These are phyloP conservation scores for Yponomeuta evonymella DNA, from an alignment of 2,888 invertebrate genomes.

Conservation along the genomic window DNA sequence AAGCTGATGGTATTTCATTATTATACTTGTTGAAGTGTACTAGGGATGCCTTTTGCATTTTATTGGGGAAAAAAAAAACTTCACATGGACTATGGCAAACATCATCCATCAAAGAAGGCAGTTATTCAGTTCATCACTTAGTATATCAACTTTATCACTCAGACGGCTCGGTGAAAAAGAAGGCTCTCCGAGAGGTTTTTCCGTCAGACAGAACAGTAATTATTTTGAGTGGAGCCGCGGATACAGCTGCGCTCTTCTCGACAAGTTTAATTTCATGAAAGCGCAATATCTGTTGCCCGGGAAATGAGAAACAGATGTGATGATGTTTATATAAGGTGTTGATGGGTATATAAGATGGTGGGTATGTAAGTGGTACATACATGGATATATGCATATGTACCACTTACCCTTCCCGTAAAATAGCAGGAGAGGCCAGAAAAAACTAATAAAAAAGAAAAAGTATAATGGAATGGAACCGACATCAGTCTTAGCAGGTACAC, in stretches of 20 bases:
- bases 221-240: conserved; percentile 15
- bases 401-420: too few species aligned
- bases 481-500: too few species aligned
- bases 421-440: too few species aligned
- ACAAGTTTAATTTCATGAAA: conserved; percentile 16
- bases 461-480: too few species aligned
- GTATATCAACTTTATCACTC: conserved; percentile 11
- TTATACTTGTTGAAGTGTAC: too few species aligned
- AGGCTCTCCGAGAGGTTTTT: conserved; percentile 1
- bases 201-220: conserved; percentile 7
- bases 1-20: too few species aligned
- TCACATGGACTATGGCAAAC: background rate
- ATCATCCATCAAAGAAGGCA: conserved; percentile 10
- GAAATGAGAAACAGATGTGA: conserved; percentile 2
- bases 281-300: conserved; percentile 5
- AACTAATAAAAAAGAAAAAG: too few species aligned
- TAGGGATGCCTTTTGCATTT: too few species aligned
- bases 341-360: too few species aligned
- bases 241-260: conserved; percentile 13
- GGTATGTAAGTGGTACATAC: too few species aligned
- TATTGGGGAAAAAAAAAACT: too few species aligned
- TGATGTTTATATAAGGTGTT: background rate
- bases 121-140: conserved; percentile 11
- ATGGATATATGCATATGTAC: too few species aligned
- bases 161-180: background rate